phyloP scores from a whole-genome alignment of 2,797 vertebrate species.

The Eulemur mongoz region DNA sequence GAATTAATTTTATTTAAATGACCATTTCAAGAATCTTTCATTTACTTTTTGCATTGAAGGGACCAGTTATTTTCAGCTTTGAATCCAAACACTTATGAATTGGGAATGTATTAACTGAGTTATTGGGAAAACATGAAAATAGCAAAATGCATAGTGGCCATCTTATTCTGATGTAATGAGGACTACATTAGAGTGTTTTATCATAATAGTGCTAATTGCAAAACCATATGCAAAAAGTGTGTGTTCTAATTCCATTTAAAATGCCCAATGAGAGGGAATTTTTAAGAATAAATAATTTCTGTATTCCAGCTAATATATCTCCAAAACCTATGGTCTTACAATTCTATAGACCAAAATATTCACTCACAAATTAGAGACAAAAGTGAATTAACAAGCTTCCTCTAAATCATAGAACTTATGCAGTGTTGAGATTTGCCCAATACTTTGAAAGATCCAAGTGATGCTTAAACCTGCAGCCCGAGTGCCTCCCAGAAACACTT shows the following conservation, averaged over 20 bases:
- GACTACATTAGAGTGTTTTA: background rate
- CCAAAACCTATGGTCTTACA: background rate
- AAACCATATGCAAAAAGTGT: background rate
- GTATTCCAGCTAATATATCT: background rate
- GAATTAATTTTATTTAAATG: background rate
- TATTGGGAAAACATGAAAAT: background rate
- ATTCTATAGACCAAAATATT: background rate
- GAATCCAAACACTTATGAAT: background rate
- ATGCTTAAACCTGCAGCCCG: background rate
- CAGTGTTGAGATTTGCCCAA: background rate
- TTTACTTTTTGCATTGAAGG: background rate
- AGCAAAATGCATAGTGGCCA: background rate
- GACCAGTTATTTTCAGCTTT: background rate
- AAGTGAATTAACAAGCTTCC: background rate
- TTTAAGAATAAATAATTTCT: background rate
- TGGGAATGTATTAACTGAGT: background rate
- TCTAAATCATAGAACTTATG: background rate
- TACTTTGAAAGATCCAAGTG: background rate
- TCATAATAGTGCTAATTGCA: background rate
- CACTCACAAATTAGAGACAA: background rate
- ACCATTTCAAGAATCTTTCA: background rate
- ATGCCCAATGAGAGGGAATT: background rate
- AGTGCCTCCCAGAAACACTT: background rate
- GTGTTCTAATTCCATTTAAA: background rate
- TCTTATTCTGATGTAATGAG: background rate